Evolutionary conservation across 2,888 invertebrate species (phyloP), one percentile per base, ranked within the genome.

Genomic region (Sminthurinus aureus): DNA sequence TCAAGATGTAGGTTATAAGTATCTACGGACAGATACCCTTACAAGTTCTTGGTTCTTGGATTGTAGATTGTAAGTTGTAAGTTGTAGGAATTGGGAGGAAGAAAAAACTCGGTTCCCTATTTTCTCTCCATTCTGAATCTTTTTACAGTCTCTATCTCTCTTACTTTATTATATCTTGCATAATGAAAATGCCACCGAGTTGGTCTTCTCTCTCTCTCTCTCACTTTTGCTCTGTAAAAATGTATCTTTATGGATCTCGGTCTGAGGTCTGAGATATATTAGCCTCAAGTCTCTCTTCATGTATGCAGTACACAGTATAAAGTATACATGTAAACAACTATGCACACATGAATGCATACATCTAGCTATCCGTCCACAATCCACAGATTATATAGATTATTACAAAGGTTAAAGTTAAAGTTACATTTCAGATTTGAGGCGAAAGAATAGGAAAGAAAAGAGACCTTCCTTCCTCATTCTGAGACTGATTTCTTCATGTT

Each of bases 171-270:
- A 77, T 77, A 50, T 77, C 22, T 58, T 77, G 76, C 58, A 77
- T 77, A 77, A 77, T 77, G 76, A 77, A 77, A 77, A 77, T 77
- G 76, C 76, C 76, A 77, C 76, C 76, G 76, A 77, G 76, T 58
- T 24, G 20, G 52, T 58, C 52, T 51, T 9, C 20, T 58, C 75
- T 51, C 3, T 20, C 52, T 51, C 22, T 24, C 20, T 58, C 75
- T 51, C 3, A 9, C 52, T 51, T 58, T 58, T 77, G 18, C 22
- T 24, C 26, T 58, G 38, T 24, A 24, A 6, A 73, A 18, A 73
- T 15, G 24, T 71, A 71, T 71, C 71, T 24, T 13, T 22, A 71
- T 71, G 71, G 71, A 71, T 71, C 26, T 71, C 58, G 58, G 58
- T 58, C 58, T 58, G 58, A 58, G 58, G 58, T 58, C 58, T 58